phyloP scores from a whole-genome alignment of 2,888 invertebrate species.

The Tachina fera region DNA sequence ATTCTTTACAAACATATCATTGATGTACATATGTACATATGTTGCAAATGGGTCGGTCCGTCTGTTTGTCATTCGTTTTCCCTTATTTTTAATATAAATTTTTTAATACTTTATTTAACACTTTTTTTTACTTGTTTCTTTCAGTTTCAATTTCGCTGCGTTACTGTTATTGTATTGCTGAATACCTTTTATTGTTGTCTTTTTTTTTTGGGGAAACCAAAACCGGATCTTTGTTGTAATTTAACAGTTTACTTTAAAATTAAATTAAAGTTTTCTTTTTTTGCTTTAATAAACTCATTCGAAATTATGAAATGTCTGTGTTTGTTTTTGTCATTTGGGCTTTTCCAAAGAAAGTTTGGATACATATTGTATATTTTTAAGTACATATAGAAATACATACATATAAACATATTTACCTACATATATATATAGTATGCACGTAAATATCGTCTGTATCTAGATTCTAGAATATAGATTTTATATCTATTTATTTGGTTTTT shows the following conservation, averaged over 20 bases:
- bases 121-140: conserved; percentile 17
- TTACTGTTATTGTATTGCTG: background rate
- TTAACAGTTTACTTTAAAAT: conserved; percentile 23
- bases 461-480: too few relatives aligned
- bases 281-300: conserved; percentile 8
- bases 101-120: background rate
- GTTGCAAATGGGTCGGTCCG: background rate
- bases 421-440: too few relatives aligned
- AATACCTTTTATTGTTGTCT: conserved; percentile 69
- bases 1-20: conserved; percentile 17
- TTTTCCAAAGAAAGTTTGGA: conserved; percentile 29
- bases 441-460: too few relatives aligned
- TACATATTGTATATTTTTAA: conserved; percentile 8
- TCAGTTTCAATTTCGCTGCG: background rate
- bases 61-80: background rate
- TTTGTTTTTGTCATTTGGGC: conserved; percentile 18
- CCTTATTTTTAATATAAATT: background rate
- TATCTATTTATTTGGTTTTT: background rate
- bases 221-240: conserved; percentile 75
- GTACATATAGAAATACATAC: background rate
- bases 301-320: conserved; percentile 22
- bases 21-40: background rate
- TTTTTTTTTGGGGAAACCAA: conserved; percentile 74
- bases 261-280: conserved; percentile 36
- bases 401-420: too few relatives aligned